Evolutionary conservation across 92 coral and sea anemone species (phyloP).

Genomic region (Parazoanthus swiftii): DNA sequence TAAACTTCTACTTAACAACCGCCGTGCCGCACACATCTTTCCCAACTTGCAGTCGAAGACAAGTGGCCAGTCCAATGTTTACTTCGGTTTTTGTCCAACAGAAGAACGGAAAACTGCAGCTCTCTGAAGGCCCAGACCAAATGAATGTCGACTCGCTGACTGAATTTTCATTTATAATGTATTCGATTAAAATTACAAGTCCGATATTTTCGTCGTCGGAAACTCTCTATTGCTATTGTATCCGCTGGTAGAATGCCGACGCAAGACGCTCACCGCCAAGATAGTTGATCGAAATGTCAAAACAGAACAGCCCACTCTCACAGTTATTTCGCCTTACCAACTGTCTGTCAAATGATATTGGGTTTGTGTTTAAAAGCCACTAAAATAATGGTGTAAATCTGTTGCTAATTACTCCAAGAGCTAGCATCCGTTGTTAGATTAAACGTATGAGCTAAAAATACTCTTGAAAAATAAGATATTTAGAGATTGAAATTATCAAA

Average conservation of each 20-base stretch:
- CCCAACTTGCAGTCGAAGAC: background rate
- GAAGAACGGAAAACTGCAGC: background rate
- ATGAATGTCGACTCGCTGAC: background rate
- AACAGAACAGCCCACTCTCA: constrained; percentile 16
- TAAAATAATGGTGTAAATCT: constrained; percentile 24
- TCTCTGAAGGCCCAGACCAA: background rate
- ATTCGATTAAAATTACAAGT: constrained; percentile 14
- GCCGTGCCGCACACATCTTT: constrained; percentile 27
- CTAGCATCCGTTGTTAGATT: constrained; percentile 19
- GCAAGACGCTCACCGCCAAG: constrained; percentile 18
- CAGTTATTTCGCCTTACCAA: constrained; percentile 5
- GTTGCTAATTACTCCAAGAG: constrained; percentile 29
- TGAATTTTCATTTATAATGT: background rate
- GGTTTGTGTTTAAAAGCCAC: background rate
- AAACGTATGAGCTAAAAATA: background rate
- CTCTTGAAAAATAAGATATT: background rate
- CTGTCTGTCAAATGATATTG: background rate
- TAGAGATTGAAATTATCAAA: background rate
- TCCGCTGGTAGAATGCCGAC: constrained; percentile 22
- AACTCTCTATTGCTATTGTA: constrained; percentile 30
- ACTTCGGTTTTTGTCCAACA: background rate
- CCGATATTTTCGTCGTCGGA: constrained; percentile 38
- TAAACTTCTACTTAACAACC: constrained; percentile 28
- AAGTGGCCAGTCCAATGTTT: too few relatives aligned
- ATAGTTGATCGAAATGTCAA: background rate